A percentile compares a stretch with the other conserved stretches of the same genome.
phyloP scores from a whole-genome alignment of 2,113 vertebrate genomes.

The Oncorhynchus tshawytscha region DNA sequence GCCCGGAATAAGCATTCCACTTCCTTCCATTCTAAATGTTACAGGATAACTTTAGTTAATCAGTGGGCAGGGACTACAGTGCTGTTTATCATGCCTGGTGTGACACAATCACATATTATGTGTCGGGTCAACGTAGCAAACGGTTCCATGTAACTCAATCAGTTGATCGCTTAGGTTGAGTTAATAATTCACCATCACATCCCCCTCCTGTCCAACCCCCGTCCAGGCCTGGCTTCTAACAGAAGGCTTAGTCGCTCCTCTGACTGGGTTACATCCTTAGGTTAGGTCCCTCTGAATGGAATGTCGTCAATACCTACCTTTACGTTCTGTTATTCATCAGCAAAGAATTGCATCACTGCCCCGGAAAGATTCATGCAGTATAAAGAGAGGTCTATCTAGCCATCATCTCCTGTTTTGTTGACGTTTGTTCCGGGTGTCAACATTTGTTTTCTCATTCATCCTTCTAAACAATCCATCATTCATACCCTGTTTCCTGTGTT shows the following conservation, averaged over 20 bases:
- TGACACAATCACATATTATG: constrained; percentile 61
- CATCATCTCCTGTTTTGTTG: constrained; percentile 25
- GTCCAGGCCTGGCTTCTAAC: not conserved
- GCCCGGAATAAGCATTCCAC: too few relatives aligned
- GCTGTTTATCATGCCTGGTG: constrained; percentile 18
- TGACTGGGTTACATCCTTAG: constrained; percentile 25
- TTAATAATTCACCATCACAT: constrained; percentile 68
- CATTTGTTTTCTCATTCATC: constrained; percentile 3
- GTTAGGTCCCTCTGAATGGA: constrained; percentile 47
- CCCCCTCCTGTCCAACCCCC: constrained; percentile 26
- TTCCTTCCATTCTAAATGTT: too few relatives aligned
- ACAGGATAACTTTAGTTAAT: too few relatives aligned
- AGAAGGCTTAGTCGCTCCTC: constrained; percentile 9
- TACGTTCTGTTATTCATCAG: constrained; percentile 61
- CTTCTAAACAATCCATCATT: not conserved
- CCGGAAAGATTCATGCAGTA: constrained; percentile 55
- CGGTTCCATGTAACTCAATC: constrained; percentile 68
- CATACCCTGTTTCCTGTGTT: not conserved
- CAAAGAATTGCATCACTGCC: constrained; percentile 36
- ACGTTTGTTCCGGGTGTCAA: constrained; percentile 6
- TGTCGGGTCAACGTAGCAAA: constrained; percentile 31
- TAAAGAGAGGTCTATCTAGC: constrained; percentile 42
- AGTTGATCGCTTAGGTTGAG: constrained; percentile 38
- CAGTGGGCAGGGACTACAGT: too few relatives aligned
- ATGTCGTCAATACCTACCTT: constrained; percentile 45